Percentiles rank a stretch among this genome's conserved stretches.
Evolutionary conservation across 2,888 invertebrate species (phyloP).

Genomic region (Pristionchus maxplancki): DNA sequence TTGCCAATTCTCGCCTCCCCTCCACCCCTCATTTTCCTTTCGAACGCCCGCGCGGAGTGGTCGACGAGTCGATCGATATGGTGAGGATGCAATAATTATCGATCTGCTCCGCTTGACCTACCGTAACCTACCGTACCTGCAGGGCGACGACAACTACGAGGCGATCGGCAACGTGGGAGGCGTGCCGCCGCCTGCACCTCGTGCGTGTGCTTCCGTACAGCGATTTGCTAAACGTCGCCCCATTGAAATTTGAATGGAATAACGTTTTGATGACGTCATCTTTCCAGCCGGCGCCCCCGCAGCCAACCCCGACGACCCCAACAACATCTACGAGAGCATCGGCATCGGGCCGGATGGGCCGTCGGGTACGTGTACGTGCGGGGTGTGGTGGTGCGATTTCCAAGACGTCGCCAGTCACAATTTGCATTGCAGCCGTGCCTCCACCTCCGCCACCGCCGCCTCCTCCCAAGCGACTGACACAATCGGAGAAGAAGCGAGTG

Average conservation of each 20-base stretch:
- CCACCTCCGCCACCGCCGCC: slow-evolving; percentile 7
- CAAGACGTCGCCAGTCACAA: neutral
- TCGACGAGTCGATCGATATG: neutral
- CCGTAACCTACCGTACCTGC: neutral
- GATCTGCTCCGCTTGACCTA: neutral
- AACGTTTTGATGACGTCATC: neutral
- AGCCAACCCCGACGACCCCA: neutral
- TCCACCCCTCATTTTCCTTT: neutral
- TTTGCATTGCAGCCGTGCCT: slow-evolving; percentile 3
- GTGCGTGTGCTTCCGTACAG: neutral
- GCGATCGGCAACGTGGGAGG: neutral
- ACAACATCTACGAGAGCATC: slow-evolving; percentile 14
- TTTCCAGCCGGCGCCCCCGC: neutral
- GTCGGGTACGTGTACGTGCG: neutral
- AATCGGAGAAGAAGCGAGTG: neutral
- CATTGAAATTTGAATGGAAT: neutral
- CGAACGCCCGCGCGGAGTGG: neutral
- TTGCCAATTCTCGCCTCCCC: too few relatives aligned
- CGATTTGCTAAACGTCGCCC: neutral
- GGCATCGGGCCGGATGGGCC: neutral
- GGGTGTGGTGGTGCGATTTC: neutral
- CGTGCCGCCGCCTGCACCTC: neutral
- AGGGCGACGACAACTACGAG: slow-evolving; percentile 29
- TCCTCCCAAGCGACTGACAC: neutral
- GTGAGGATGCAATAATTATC: neutral